A percentile compares a stretch with the other conserved stretches of the same genome.
These are phyloP conservation scores for Sciurus vulgaris DNA, from an alignment of 2,797 vertebrate genomes.

Conservation along the genomic window DNA sequence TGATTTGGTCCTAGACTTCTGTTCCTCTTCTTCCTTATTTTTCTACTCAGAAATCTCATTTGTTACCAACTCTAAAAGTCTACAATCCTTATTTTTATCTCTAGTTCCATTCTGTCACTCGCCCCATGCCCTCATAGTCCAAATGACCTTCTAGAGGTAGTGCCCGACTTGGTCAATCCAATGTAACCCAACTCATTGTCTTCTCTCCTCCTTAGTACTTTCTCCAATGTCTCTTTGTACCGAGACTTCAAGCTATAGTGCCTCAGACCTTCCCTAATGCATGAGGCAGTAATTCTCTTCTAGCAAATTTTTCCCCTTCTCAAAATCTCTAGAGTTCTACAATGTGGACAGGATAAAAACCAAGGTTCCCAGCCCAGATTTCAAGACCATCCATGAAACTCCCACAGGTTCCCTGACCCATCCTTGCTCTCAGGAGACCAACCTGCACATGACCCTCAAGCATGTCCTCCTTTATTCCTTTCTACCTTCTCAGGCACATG, in stretches of 20 bases:
- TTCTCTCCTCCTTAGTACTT: not conserved
- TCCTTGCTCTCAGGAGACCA: not conserved
- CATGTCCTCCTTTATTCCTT: not conserved
- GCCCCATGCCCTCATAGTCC: not conserved
- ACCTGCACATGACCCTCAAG: not conserved
- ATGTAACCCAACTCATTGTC: not conserved
- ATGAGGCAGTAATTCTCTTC: not conserved
- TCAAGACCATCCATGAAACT: not conserved
- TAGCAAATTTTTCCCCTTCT: not conserved
- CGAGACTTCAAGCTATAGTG: not conserved
- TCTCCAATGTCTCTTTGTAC: constrained; percentile 18
- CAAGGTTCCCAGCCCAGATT: not conserved
- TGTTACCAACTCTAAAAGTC: constrained; percentile 14
- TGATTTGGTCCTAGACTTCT: not conserved
- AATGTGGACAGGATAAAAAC: not conserved
- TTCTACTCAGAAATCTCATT: constrained; percentile 32
- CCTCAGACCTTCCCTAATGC: not conserved
- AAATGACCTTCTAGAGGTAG: not conserved
- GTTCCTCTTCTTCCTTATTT: not conserved
- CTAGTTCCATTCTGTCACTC: not conserved
- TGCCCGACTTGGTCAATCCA: not conserved
- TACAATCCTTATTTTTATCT: not conserved
- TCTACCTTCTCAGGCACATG: not conserved
- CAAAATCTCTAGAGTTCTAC: not conserved
- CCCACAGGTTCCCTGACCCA: not conserved